Base-by-base conservation (phyloP, 1,140 invertebrate species). In the Drosophila truncata region DNA sequence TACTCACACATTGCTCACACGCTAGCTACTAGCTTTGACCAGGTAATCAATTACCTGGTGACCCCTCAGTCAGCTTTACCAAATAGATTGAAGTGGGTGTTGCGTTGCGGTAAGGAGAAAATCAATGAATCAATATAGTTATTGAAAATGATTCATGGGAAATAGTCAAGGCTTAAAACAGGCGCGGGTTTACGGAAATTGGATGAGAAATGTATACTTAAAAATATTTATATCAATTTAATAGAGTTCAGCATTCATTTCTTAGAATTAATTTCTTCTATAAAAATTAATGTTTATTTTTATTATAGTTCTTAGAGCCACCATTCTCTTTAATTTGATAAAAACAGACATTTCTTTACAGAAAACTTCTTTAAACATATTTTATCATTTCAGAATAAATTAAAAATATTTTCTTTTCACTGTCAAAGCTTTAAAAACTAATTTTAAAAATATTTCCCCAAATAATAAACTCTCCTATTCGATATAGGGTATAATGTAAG, bases 51-150 rank as follows among this genome's bases (percentile, higher is more conserved):
- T 70, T 72, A 72, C 65, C 65, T 35, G 42, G 35, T 70, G 65
- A 72, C 65, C 69, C 65, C 50, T 16, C 14, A 10, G 31, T 11
- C 69, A 35, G 27, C 59, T 14, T 41, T 64, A 63, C 44, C 18
- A 41, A 50, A 69, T 37, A 33, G 27, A 49, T 50, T 29, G 11
- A 63, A 16, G 14, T 35, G 50, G 50, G 29, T 14, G 66, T 66
- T 18, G 47, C 37, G 62, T 18, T 23, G 63, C 23, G 18, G n/a
- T 31, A 18, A 23, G 33, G 23, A 41, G 29, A 66, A 29, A 58
- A 59, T 59, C 65, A 54, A 72, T 72, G 66, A 72, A 71, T 72
- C 69, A 72, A 72, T 72, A 59, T 23, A 58, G 42, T 46, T 71
- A 70, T 41, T 59, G 20, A 35, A 49, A 59, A 31, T 71, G 69